Evolutionary conservation across 2,797 vertebrate species (phyloP).

Genomic region (Poecile montanus): DNA sequence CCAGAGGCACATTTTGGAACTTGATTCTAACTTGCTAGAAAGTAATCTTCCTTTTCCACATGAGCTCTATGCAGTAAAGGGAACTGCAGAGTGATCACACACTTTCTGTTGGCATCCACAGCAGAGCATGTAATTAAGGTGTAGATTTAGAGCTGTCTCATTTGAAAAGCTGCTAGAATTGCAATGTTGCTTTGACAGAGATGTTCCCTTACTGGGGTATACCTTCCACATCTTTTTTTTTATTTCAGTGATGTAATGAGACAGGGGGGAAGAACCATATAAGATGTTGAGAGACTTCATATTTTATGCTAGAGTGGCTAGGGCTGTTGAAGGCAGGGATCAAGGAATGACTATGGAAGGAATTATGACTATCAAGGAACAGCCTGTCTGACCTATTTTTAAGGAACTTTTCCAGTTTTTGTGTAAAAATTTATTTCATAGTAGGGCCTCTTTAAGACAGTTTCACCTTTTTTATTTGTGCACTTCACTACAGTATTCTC

Average conservation of each 20-base stretch:
- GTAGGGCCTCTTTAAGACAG: not conserved
- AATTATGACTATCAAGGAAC: not conserved
- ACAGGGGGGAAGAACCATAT: not conserved
- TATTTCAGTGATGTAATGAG: not conserved
- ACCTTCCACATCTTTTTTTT: not conserved
- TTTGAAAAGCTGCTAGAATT: not conserved
- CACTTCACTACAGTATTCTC: not conserved
- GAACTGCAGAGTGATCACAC: not conserved
- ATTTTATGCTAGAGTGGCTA: rapidly evolving
- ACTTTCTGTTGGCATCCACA: not conserved
- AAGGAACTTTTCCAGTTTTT: not conserved
- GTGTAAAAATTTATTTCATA: not conserved
- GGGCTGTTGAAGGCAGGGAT: not conserved
- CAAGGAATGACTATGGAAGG: not conserved
- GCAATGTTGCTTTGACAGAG: not conserved
- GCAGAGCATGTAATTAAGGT: not conserved
- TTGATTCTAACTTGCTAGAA: not conserved
- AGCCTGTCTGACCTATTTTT: not conserved
- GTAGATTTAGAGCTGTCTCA: not conserved
- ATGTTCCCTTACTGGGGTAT: not conserved
- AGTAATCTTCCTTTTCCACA: not conserved
- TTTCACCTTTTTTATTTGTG: conserved; percentile 12
- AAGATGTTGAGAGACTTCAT: not conserved
- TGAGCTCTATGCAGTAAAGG: not conserved
- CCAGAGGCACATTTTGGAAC: not conserved